Evolutionary conservation across 2,797 vertebrate species (phyloP).

Genomic region (Vespertilio murinus): DNA sequence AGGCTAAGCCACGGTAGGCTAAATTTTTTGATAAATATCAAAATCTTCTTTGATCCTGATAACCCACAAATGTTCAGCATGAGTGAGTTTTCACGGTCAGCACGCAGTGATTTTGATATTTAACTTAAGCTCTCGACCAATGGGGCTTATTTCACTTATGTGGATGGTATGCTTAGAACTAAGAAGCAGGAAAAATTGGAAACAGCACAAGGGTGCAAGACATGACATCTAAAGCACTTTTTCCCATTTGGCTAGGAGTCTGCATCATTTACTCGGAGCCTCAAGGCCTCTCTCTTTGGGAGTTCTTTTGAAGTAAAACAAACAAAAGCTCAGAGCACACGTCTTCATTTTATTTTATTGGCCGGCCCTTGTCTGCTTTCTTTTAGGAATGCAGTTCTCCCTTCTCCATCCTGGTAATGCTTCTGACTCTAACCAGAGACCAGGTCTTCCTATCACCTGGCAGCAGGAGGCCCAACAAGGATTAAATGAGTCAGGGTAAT

Average conservation of each 20-base stretch:
- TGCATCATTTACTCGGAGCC: slow-evolving; percentile 55
- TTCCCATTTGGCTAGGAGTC: slow-evolving; percentile 60
- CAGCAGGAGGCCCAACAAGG: not conserved
- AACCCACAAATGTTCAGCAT: slow-evolving; percentile 86
- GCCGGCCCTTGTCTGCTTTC: slow-evolving; percentile 45
- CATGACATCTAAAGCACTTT: slow-evolving; percentile 55
- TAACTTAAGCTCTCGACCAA: slow-evolving; percentile 80
- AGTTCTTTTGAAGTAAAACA: slow-evolving; percentile 65
- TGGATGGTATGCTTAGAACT: slow-evolving; percentile 80
- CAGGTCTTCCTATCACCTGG: not conserved
- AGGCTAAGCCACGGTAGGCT: slow-evolving; percentile 82
- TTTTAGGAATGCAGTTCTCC: not conserved
- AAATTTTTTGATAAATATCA: slow-evolving; percentile 83
- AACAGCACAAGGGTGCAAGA: slow-evolving; percentile 71
- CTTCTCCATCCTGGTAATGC: slow-evolving; percentile 21
- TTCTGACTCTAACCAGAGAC: slow-evolving; percentile 23
- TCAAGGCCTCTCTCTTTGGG: slow-evolving; percentile 53
- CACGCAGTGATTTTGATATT: slow-evolving; percentile 84
- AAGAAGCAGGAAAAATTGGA: slow-evolving; percentile 83
- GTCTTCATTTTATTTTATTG: slow-evolving; percentile 42
- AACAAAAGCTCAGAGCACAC: slow-evolving; percentile 51
- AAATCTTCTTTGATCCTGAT: slow-evolving; percentile 85
- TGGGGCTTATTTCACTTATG: slow-evolving; percentile 84
- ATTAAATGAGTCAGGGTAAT: not conserved
- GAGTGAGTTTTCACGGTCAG: slow-evolving; percentile 83